Base-by-base conservation (phyloP, 1,140 invertebrate genomes). In the Aphaenogaster rudis region DNA sequence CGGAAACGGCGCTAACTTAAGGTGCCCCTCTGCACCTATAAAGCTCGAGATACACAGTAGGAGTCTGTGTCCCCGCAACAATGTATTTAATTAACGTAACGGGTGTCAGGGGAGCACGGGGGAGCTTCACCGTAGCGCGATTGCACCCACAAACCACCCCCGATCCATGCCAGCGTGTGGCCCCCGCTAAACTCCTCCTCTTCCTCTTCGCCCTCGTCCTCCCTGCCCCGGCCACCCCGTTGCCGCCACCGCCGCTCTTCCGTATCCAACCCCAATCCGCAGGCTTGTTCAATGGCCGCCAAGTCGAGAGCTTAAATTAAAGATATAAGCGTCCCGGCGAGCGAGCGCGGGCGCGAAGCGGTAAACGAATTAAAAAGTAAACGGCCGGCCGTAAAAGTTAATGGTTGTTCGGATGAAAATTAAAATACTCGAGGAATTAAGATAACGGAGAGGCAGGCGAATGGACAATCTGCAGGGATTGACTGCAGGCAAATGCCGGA, bases 61-160 rank as follows among this genome's bases (percentile, higher is more conserved):
- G 72, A 89, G 91, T 88, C 89, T 91, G 92, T 94, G 94, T 95
- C 94, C 94, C 95, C 95, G 92, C 95, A 95, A 95, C 94, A 95
- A 95, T 95, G 95, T 95, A 95, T 95, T 95, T 96, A 96, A 96
- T 95, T 96, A 95, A 95, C 93, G 95, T 94, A 95, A 95, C 95
- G 93, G 93, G 92, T 94, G 91, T 91, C 94, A 90, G 86, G 95
- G 94, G 94, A 95, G 90, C 77, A 79, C 77, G 76, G 91, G 88
- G 89, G 78, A 71, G 72, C 87, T 92, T 89, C 88, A 91, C 91
- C 86, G 91, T 93, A 93, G 91, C 93, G 93, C 94, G 93, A 95
- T 95, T 94, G 94, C 93, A 92, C 91, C 92, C 92, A 82, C 92
- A 92, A 93, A 92, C 92, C 92, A 94, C 88, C 93, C 92, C 87